A percentile compares a stretch with the other conserved stretches of the same genome.
Evolutionary conservation across 2,888 invertebrate genomes (phyloP).

Genomic region (Salticus scenicus): DNA sequence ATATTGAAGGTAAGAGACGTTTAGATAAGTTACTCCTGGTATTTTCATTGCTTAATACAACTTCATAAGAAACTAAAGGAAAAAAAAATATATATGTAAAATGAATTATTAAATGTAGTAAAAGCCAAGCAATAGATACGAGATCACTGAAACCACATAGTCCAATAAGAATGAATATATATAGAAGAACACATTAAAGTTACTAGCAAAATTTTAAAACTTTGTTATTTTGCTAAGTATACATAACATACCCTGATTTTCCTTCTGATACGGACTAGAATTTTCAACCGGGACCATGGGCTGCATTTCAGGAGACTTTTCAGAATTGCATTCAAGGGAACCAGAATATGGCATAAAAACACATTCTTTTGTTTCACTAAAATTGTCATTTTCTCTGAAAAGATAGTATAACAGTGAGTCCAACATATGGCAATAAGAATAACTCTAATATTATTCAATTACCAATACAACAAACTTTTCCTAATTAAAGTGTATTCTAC

Average conservation of each 20-base stretch:
- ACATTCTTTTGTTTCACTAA: constrained; percentile 8
- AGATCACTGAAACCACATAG: too few relatives aligned
- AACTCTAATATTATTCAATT: too few relatives aligned
- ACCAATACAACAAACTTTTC: too few relatives aligned
- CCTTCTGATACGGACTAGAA: constrained; percentile 58
- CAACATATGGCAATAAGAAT: too few relatives aligned
- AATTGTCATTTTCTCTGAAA: neutral
- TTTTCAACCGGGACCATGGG: neutral
- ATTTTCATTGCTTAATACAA: neutral
- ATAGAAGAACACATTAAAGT: neutral
- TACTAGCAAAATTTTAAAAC: neutral
- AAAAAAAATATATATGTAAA: neutral
- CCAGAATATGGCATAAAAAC: constrained; percentile 7
- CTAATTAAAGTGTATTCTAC: too few relatives aligned
- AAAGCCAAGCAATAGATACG: too few relatives aligned
- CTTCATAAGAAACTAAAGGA: constrained; percentile 27
- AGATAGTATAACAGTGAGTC: too few relatives aligned
- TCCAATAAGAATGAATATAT: too few relatives aligned
- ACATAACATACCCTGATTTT: constrained; percentile 48
- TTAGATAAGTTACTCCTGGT: neutral
- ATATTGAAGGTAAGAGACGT: constrained; percentile 33
- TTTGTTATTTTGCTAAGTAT: neutral
- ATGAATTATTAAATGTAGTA: too few relatives aligned
- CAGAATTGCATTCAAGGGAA: neutral
- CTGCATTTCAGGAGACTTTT: constrained; percentile 30